A percentile compares a stretch with the other conserved stretches of the same genome.
phyloP scores from a whole-genome alignment of 2,797 vertebrate genomes.

The Rhadinocentrus ornatus region DNA sequence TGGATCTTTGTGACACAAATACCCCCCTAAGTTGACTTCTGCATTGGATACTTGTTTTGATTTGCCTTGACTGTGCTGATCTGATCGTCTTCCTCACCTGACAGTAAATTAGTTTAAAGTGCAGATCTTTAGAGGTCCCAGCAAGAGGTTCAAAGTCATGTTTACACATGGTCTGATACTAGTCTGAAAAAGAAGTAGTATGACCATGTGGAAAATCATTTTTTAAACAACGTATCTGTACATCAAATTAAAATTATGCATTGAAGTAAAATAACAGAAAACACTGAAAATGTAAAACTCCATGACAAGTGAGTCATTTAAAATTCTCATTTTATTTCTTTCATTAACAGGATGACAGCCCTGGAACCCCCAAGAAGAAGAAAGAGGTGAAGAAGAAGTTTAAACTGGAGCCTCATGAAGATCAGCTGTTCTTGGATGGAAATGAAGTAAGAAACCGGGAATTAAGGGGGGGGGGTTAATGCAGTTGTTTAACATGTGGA shows the following conservation, averaged over 20 bases:
- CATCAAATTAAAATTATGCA: background rate
- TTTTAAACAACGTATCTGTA: background rate
- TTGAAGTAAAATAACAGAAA: background rate
- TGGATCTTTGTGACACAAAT: background rate
- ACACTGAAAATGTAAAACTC: background rate
- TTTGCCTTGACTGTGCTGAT: conserved; percentile 4
- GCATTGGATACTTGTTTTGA: conserved; percentile 12
- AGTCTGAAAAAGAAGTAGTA: background rate
- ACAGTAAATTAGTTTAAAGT: conserved; percentile 32
- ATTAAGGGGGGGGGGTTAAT: background rate
- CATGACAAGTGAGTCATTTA: background rate
- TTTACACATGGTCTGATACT: background rate
- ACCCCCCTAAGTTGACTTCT: background rate
- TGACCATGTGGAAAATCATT: background rate
- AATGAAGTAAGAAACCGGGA: conserved; percentile 86
- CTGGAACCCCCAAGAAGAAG: conserved; percentile 95
- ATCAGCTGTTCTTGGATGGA: conserved; percentile 96
- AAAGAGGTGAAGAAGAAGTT: conserved; percentile 99
- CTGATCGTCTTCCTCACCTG: background rate
- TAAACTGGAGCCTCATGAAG: conserved; percentile 97
- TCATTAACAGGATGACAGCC: conserved; percentile 89
- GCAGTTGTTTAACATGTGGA: background rate
- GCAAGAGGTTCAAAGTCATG: background rate
- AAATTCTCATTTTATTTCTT: background rate
- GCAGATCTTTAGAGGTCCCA: background rate